These are phyloP conservation scores for Pristionchus exspectatus DNA, from an alignment of 2,888 invertebrate genomes.

Conservation along the genomic window DNA sequence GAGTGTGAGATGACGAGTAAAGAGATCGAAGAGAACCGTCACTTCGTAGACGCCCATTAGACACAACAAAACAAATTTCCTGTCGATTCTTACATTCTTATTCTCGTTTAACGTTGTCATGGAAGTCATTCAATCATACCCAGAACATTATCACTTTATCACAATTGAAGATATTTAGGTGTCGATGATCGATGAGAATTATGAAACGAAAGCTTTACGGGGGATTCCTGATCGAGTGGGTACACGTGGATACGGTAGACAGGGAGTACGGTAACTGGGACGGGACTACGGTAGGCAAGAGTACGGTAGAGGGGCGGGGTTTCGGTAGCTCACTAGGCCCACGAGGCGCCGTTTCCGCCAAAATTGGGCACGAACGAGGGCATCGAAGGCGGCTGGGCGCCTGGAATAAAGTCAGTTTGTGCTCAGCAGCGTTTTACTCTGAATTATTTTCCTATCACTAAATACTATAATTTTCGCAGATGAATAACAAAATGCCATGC, in stretches of 20 bases:
- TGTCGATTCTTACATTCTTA: too few species aligned
- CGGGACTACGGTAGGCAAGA: background rate
- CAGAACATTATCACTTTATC: slow-evolving; percentile 29
- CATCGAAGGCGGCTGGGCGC: background rate
- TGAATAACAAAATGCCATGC: too few species aligned
- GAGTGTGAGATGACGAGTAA: slow-evolving; percentile 82
- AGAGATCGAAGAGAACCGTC: background rate
- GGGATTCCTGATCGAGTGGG: background rate
- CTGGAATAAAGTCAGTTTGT: background rate
- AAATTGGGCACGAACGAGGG: background rate
- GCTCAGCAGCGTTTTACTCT: too few species aligned
- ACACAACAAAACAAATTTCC: too few species aligned
- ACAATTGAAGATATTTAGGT: slow-evolving; percentile 12
- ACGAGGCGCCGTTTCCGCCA: slow-evolving; percentile 18
- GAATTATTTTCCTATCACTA: too few species aligned
- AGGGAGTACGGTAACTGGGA: background rate
- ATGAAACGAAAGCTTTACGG: background rate
- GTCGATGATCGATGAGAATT: background rate
- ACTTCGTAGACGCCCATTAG: slow-evolving; percentile 51
- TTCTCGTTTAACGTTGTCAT: too few species aligned
- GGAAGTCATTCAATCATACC: too few species aligned
- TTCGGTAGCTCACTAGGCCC: slow-evolving; percentile 11
- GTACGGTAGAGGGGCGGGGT: background rate
- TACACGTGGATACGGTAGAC: background rate
- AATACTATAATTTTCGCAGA: too few species aligned